These are phyloP conservation scores for Hydropsyche tenuis DNA, from an alignment of 1,140 invertebrate species.

Conservation along the genomic window DNA sequence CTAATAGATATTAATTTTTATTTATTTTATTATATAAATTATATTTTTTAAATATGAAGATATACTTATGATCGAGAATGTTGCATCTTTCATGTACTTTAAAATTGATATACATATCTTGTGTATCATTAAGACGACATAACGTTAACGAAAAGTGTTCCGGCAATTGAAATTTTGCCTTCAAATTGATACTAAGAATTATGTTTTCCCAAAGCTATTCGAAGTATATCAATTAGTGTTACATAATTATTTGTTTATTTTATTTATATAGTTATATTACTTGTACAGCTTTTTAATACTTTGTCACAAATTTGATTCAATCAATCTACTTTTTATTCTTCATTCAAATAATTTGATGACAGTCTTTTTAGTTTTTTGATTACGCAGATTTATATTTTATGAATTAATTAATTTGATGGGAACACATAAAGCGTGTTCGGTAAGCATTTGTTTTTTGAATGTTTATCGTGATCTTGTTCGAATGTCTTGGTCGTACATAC, in stretches of 20 bases:
- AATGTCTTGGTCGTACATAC: constrained; percentile 39
- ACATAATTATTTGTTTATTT: constrained; percentile 34
- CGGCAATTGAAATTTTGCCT: constrained; percentile 32
- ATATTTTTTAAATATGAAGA: constrained; percentile 40
- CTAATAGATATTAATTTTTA: constrained; percentile 46
- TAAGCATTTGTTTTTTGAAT: constrained; percentile 35
- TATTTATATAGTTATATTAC: constrained; percentile 36
- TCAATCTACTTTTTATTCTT: constrained; percentile 12
- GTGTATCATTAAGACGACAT: constrained; percentile 33
- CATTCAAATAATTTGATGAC: constrained; percentile 5
- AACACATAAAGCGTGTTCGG: constrained; percentile 1
- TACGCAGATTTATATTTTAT: neutral
- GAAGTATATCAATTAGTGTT: constrained; percentile 1
- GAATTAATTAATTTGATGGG: constrained; percentile 13
- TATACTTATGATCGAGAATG: constrained; percentile 36
- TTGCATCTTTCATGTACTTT: constrained; percentile 36
- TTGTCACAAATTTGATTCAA: constrained; percentile 47
- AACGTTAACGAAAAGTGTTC: constrained; percentile 40
- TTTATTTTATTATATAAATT: constrained; percentile 51
- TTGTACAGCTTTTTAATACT: constrained; percentile 48
- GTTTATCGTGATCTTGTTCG: constrained; percentile 29
- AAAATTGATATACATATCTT: constrained; percentile 35
- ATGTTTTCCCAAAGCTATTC: constrained; percentile 38
- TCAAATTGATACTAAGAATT: constrained; percentile 6
- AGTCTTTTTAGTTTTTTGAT: constrained; percentile 7